Conservation (phyloP, 2,113 vertebrate genomes). For the Gobius niger region DNA sequence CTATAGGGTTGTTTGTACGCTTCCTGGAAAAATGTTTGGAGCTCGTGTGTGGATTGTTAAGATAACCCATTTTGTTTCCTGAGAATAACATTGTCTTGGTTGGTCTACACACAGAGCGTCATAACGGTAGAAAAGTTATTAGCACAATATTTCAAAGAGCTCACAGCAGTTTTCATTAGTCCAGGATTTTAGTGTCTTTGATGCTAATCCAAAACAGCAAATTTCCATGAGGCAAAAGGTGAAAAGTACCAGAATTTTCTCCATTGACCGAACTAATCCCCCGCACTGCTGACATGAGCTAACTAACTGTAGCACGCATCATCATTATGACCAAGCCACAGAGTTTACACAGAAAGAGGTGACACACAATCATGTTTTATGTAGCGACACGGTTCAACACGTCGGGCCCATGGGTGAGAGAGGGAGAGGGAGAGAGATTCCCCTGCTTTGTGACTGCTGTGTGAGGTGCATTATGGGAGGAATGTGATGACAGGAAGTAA, state of each 20-base stretch:
- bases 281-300: conserved; percentile 2
- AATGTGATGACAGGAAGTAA: conserved; percentile 65
- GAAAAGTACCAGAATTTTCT: not conserved
- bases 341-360: conserved; percentile 11
- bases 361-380: conserved; percentile 42
- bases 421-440: conserved; percentile 25
- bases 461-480: conserved; percentile 57
- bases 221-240: not conserved
- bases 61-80: no score
- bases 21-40: no score
- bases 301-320: conserved; percentile 1
- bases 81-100: no score
- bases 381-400: conserved; percentile 44
- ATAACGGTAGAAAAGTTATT: no score
- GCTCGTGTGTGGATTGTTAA: no score
- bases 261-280: conserved; percentile 13
- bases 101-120: no score
- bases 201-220: not conserved
- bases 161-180: not conserved
- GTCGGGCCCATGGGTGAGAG: conserved; percentile 21
- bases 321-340: conserved; percentile 33
- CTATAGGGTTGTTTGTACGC: no score
- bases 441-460: conserved; percentile 42
- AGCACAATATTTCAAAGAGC: no score
- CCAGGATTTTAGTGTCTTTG: not conserved